A percentile compares a stretch with the other conserved stretches of the same genome.
phyloP scores from a whole-genome alignment of 2,113 vertebrate species.

The Pteruthius melanotis region DNA sequence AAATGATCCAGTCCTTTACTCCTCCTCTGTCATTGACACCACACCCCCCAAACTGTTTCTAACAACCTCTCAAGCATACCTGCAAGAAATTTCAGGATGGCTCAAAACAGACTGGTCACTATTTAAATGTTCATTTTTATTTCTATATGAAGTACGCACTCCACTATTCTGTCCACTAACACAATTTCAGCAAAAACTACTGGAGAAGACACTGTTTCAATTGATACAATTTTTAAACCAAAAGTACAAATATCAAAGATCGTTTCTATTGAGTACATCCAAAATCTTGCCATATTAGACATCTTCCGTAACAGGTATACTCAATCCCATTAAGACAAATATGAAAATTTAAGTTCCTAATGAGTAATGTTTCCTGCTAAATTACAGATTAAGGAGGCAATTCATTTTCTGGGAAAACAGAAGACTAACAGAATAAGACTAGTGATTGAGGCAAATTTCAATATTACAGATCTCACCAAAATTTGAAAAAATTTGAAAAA shows the following conservation, averaged over 20 bases:
- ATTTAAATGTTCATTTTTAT: not conserved
- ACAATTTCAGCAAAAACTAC: not conserved
- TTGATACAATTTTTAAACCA: not conserved
- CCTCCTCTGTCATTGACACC: not conserved
- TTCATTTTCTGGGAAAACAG: not conserved
- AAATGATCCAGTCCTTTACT: not conserved
- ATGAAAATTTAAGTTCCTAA: not conserved
- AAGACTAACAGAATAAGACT: not conserved
- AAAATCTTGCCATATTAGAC: not conserved
- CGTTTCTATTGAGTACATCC: not conserved
- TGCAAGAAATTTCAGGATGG: not conserved
- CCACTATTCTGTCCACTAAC: not conserved
- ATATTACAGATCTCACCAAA: not conserved
- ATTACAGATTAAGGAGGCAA: not conserved
- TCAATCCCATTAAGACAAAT: not conserved
- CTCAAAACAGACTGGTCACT: not conserved
- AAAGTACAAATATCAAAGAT: not conserved
- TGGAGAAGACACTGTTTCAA: not conserved
- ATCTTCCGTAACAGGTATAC: not conserved
- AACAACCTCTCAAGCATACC: not conserved
- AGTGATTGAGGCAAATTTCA: not conserved
- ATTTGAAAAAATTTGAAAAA: not conserved
- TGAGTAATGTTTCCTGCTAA: not conserved
- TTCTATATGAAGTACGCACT: not conserved
- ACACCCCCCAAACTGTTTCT: not conserved